Evolutionary conservation across 2,797 vertebrate genomes (phyloP).

Genomic region (Taeniopygia guttata): DNA sequence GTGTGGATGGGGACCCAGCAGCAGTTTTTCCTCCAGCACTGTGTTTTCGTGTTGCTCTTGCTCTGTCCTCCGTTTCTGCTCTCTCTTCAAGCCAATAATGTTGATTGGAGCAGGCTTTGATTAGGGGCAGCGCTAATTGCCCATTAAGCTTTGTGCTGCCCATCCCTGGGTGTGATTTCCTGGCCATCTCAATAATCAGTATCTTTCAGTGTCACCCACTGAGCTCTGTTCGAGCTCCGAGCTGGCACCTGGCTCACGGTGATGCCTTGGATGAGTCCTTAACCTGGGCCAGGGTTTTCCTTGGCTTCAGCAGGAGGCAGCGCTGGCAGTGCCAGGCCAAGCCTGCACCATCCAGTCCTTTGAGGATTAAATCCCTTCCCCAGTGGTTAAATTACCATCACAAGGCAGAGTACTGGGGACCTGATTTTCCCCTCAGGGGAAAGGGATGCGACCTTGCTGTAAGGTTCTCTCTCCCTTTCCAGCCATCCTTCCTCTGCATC

Average conservation of each 20-base stretch:
- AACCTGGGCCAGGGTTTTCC: not conserved
- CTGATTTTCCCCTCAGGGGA: not conserved
- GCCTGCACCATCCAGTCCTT: fast-evolving
- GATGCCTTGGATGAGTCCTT: not conserved
- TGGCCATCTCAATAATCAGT: not conserved
- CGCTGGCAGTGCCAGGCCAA: not conserved
- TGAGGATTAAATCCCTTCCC: not conserved
- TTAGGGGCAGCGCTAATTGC: not conserved
- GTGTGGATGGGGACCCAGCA: not conserved
- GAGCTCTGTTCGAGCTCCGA: not conserved
- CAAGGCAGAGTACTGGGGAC: not conserved
- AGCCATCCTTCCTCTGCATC: not conserved
- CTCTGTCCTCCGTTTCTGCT: no score
- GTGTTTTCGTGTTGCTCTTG: not conserved
- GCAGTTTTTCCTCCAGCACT: not conserved
- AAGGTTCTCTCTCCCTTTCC: not conserved
- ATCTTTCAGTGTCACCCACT: not conserved
- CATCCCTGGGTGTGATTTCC: not conserved
- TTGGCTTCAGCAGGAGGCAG: not conserved
- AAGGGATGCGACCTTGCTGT: not conserved
- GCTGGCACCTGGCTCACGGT: not conserved
- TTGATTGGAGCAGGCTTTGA: not conserved
- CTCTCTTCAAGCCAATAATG: not conserved
- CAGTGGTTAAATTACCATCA: not conserved
- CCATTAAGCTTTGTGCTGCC: not conserved